Conservation (phyloP, 2,888 invertebrate species). For the Autographa pulchrina region DNA sequence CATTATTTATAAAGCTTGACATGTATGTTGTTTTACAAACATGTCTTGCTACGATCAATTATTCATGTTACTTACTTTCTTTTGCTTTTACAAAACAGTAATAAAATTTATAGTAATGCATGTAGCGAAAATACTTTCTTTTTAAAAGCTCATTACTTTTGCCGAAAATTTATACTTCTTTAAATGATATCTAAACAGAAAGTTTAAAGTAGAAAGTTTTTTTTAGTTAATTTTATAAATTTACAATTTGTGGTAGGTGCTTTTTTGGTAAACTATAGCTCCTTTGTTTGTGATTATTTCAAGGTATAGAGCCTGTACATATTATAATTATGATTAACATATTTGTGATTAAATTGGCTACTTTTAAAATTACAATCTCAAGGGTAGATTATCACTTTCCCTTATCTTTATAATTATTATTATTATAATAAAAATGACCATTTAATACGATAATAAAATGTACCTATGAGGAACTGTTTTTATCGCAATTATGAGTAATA, state of each 20-base stretch:
- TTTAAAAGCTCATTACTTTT: neutral
- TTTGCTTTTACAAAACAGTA: neutral
- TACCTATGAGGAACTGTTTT: neutral
- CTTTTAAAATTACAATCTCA: no score
- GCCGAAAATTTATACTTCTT: neutral
- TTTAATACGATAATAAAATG: neutral
- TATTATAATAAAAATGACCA: neutral
- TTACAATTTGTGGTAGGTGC: no score
- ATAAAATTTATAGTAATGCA: neutral
- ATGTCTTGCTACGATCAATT: neutral
- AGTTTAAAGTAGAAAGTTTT: no score
- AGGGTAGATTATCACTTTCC: no score
- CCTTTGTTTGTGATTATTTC: no score
- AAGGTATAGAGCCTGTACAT: no score
- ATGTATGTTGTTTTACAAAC: neutral
- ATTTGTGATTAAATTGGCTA: no score
- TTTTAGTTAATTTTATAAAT: no score
- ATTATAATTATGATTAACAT: no score
- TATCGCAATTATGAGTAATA: neutral
- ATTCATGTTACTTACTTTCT: neutral
- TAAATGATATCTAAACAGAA: neutral
- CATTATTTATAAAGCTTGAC: neutral
- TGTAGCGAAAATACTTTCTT: neutral
- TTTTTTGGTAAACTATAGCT: no score
- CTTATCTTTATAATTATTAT: no score